Evolutionary conservation across 2,797 vertebrate species (phyloP).

Genomic region (Vultur gryphus): DNA sequence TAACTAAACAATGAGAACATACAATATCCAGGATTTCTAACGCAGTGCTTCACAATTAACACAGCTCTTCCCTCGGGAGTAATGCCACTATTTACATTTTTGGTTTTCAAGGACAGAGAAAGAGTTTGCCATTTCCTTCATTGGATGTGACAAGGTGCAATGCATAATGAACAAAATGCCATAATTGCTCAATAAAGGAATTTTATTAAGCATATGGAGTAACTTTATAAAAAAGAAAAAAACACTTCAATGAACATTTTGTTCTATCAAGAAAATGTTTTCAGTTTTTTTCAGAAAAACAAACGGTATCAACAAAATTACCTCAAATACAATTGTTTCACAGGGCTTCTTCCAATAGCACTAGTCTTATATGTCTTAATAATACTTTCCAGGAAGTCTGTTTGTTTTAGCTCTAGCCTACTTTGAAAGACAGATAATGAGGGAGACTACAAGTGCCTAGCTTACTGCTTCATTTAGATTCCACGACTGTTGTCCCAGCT

Average conservation of each 20-base stretch:
- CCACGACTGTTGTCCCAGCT: slow-evolving; percentile 59
- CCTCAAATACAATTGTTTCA: slow-evolving; percentile 38
- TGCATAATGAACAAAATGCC: slow-evolving; percentile 73
- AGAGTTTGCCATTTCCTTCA: slow-evolving; percentile 55
- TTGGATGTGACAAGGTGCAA: slow-evolving; percentile 65
- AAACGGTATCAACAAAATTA: slow-evolving; percentile 1
- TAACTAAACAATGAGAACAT: slow-evolving; percentile 57
- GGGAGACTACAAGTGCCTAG: slow-evolving; percentile 61
- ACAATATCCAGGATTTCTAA: slow-evolving; percentile 60
- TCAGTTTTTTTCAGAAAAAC: slow-evolving; percentile 47
- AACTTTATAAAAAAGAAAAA: slow-evolving; percentile 32
- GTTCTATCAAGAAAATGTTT: slow-evolving; percentile 47
- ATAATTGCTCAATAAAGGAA: slow-evolving; percentile 69
- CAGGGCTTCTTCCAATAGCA: slow-evolving; percentile 13
- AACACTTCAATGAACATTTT: slow-evolving; percentile 39
- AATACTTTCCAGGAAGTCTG: slow-evolving; percentile 66
- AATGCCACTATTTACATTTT: slow-evolving; percentile 63
- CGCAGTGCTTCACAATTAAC: slow-evolving; percentile 46
- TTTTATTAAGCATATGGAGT: slow-evolving; percentile 69
- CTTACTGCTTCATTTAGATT: slow-evolving; percentile 73
- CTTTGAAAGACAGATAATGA: slow-evolving; percentile 72
- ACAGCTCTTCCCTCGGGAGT: slow-evolving; percentile 45
- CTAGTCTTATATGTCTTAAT: slow-evolving; percentile 45
- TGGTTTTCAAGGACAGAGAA: slow-evolving; percentile 49
- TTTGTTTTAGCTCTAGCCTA: slow-evolving; percentile 69